Percentiles rank a stretch among this genome's conserved stretches.
These are phyloP conservation scores for Ctenochaetus hawaiiensis DNA, from an alignment of 2,797 vertebrate genomes.

Conservation along the genomic window DNA sequence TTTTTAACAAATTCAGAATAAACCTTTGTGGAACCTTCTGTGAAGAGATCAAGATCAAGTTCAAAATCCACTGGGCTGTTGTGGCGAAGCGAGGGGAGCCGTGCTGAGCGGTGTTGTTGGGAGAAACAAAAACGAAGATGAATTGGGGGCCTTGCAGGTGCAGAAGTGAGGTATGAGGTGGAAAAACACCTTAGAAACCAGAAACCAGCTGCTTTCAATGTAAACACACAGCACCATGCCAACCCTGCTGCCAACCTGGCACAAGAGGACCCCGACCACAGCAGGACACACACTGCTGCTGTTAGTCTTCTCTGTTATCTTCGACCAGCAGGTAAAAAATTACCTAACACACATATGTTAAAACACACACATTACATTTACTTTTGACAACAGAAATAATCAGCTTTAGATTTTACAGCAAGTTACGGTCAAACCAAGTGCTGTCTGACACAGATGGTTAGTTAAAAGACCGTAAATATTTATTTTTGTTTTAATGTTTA, in stretches of 20 bases:
- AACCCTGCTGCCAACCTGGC: slow-evolving; percentile 54
- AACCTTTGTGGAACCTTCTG: background rate
- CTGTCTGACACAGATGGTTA: background rate
- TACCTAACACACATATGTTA: background rate
- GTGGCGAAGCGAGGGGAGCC: background rate
- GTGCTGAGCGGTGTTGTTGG: background rate
- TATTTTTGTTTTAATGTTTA: background rate
- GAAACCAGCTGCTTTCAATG: slow-evolving; percentile 45
- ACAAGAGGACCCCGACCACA: slow-evolving; percentile 46
- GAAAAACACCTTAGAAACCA: slow-evolving; percentile 28
- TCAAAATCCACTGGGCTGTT: background rate
- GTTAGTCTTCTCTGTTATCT: slow-evolving; percentile 49
- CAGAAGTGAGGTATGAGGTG: slow-evolving; percentile 50
- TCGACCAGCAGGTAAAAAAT: slow-evolving; percentile 74
- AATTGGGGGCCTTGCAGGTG: slow-evolving; percentile 28
- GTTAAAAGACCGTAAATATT: background rate
- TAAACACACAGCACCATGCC: slow-evolving; percentile 73
- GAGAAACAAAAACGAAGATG: slow-evolving; percentile 23
- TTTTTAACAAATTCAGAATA: background rate
- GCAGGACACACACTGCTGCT: slow-evolving; percentile 42
- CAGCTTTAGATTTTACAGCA: background rate
- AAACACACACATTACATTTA: background rate
- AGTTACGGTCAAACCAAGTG: background rate
- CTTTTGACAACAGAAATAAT: background rate
- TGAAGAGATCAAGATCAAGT: background rate